Evolutionary conservation across 2,888 invertebrate genomes (phyloP), one percentile per base, ranked within the genome.

Genomic region (Homarus gammarus): DNA sequence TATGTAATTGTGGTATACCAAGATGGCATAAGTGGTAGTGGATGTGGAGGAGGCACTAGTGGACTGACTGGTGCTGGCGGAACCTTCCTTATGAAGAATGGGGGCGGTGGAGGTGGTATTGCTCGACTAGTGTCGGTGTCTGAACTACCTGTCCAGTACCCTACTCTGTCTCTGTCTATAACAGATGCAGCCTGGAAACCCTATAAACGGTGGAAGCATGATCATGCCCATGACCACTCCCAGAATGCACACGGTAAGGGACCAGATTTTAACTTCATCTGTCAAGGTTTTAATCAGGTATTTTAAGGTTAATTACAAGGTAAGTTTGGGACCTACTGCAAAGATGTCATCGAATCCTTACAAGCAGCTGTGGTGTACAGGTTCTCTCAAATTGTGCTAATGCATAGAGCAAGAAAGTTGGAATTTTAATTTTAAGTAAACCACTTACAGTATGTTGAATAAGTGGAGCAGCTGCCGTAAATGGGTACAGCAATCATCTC

Each of bases 111-210:
- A 3, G 12, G 86, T 72, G 51, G 61, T 38, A 44, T 40, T 82
- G 90, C 88, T 12, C 81, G 90, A 36, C 73, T 92, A 44, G 84
- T 90, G n/a, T 90, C 94, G 10, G 95, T 98, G 87, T 96, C 98
- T 0, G 98, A 98, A 94, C 98, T 98, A 93, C 95, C 97, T 78
- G 94, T 99, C 79, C 97, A 97, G 0, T 97, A 97, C 92, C 97
- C 98, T 0, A 97, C 98, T 92, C 94, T 99, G 77, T 98, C 98
- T 93, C 97, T 98, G 93, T 97, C 97, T 88, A 97, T 99, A 92
- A 95, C 97, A 1, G 97, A 97, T 93, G 97, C 98, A 0, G 96
- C 84, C 5, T 90, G 90, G 91, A 91, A 89, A 81, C 79, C 89
- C 15, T 91, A 91, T 78, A 90, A 91, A 78, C 87, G 93, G 73